A percentile compares a stretch with the other conserved stretches of the same genome.
Conservation (phyloP, 2,888 invertebrate species). For the Ommatoiulus sabulosus region DNA sequence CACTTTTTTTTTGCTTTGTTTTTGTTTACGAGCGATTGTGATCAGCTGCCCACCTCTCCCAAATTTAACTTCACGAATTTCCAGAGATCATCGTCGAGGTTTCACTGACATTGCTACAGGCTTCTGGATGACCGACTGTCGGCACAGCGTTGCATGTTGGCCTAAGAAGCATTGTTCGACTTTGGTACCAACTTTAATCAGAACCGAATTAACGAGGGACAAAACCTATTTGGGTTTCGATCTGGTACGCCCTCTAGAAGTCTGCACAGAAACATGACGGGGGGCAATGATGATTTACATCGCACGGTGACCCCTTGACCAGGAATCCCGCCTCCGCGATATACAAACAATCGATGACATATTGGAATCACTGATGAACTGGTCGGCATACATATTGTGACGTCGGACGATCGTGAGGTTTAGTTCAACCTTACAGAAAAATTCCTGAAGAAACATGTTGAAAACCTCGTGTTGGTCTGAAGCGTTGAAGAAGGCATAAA, state of each 20-base stretch:
- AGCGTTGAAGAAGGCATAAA: too few species aligned
- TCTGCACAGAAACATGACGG: background rate
- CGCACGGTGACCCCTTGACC: background rate
- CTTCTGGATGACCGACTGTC: background rate
- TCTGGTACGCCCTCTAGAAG: background rate
- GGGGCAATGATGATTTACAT: background rate
- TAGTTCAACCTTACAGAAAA: too few species aligned
- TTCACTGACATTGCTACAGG: background rate
- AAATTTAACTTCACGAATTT: background rate
- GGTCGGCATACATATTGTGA: background rate
- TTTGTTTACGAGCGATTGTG: background rate
- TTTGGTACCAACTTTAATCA: background rate
- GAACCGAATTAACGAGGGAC: background rate
- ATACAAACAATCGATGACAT: background rate
- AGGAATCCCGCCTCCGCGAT: background rate
- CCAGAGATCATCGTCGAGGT: background rate
- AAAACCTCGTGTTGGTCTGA: too few species aligned
- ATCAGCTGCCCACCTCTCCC: background rate
- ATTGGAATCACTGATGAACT: background rate
- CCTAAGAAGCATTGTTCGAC: conserved; percentile 21
- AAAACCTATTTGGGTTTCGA: conserved; percentile 15
- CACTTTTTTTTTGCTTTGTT: conserved; percentile 18
- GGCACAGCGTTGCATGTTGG: background rate
- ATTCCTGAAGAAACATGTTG: too few species aligned
- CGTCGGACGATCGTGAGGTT: background rate